Conservation (phyloP, 2,888 invertebrate genomes). For the Eugnorisma glareosa region DNA sequence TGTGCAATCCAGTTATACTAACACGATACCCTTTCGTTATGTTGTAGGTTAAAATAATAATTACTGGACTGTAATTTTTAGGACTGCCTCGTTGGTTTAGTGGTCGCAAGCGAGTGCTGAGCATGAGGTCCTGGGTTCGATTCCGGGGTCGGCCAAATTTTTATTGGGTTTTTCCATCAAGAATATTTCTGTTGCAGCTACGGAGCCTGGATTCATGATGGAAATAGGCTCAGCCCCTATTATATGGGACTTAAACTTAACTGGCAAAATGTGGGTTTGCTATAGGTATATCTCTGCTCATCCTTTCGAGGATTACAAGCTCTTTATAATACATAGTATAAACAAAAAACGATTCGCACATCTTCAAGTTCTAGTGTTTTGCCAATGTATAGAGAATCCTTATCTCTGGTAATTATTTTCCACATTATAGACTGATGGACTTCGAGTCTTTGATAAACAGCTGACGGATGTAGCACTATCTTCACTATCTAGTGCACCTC, state of each 20-base stretch:
- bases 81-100: no score
- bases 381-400: neutral
- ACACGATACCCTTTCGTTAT: neutral
- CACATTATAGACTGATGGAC: constrained; percentile 20
- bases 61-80: neutral
- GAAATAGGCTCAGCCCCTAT: no score
- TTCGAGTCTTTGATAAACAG: constrained; percentile 47
- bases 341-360: neutral
- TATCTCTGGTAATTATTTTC: constrained; percentile 36
- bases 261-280: no score
- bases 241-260: no score
- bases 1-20: neutral
- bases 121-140: no score
- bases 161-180: no score
- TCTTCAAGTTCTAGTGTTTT: neutral
- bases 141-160: no score
- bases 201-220: no score
- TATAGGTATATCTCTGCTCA: no score
- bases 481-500: constrained; percentile 43
- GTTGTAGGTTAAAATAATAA: neutral
- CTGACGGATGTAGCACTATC: constrained; percentile 53
- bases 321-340: neutral
- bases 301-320: no score
- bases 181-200: no score
- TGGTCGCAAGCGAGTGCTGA: no score